Conservation (phyloP, 2,113 vertebrate genomes). For the Micronycteris hirsuta region DNA sequence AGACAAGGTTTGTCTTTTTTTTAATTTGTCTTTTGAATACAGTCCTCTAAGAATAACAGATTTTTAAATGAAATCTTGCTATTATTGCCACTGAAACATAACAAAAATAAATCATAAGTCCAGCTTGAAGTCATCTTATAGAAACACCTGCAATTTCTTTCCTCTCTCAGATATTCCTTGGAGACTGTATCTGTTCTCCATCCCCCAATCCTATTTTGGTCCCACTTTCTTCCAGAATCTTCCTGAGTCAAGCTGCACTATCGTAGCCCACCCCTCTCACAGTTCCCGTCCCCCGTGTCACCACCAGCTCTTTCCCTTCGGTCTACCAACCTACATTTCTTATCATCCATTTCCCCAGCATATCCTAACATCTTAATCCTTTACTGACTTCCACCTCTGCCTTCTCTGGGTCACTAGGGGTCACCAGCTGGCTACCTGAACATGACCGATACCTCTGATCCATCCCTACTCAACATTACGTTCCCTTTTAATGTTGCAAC, state of each 20-base stretch:
- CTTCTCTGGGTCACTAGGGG: background rate
- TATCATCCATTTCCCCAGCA: no score
- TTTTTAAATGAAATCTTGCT: background rate
- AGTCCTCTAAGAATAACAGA: background rate
- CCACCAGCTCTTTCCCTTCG: background rate
- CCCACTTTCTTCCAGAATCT: background rate
- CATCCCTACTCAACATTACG: background rate
- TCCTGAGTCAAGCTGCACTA: background rate
- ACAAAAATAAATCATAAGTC: background rate
- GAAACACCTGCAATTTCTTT: background rate
- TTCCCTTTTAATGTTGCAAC: background rate
- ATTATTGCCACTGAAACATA: background rate
- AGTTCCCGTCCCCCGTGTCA: background rate
- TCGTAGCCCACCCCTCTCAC: background rate
- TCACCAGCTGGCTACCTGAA: background rate
- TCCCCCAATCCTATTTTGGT: background rate
- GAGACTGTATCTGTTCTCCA: background rate
- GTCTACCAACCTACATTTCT: background rate
- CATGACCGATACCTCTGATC: accelerated
- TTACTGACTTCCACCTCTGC: background rate
- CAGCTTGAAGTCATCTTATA: background rate
- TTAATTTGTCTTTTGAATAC: background rate
- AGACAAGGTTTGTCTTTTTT: background rate
- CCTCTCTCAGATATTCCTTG: background rate
- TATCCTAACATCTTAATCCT: background rate